Evolutionary conservation across 1,140 invertebrate genomes (phyloP), one percentile per base, ranked within the genome.

Genomic region (Acromyrmex heyeri): DNA sequence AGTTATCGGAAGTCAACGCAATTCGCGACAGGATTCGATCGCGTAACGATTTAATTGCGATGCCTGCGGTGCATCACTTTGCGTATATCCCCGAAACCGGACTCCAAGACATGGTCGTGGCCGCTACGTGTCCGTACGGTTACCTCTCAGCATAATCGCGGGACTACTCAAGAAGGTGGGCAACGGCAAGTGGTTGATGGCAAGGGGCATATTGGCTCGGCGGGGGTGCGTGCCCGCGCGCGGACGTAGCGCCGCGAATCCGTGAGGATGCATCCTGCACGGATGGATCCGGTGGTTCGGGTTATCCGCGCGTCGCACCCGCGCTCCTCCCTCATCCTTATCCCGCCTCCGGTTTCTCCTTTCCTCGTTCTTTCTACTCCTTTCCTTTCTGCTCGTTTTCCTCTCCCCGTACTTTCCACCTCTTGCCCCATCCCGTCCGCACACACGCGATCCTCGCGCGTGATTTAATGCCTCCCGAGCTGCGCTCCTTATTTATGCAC

Each of bases 401-500:
- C 83, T 91, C 89, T 88, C 78, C 89, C 34, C 24, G 62, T 65
- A 34, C 18, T 14, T 44, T 18, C 24, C 14, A 8, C 24, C 76
- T 21, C 21, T 59, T 59, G n/a, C 5, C 6, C 24, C 27, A n/a
- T 85, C 48, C 73, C 73, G 57, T 81, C 77, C 85, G 65, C 91
- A 91, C 88, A 91, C 91, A 89, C 91, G 91, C 92, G 91, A 94
- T 93, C 82, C 81, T 87, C 92, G 92, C 87, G 79, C 92, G 91
- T 94, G 93, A 95, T 95, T 95, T 95, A 94, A 95, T 94, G 88
- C 93, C 89, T 88, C 91, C 86, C 88, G 92, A 90, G 90, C 92
- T 90, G 91, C 91, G 92, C 93, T 94, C 88, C 92, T 94, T 95
- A 95, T 95, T 95, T 95, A 95, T 95, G 94, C 93, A 92, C 92